phyloP scores from a whole-genome alignment of 2,888 invertebrate genomes.

The Lepidocyrtoides sp. region DNA sequence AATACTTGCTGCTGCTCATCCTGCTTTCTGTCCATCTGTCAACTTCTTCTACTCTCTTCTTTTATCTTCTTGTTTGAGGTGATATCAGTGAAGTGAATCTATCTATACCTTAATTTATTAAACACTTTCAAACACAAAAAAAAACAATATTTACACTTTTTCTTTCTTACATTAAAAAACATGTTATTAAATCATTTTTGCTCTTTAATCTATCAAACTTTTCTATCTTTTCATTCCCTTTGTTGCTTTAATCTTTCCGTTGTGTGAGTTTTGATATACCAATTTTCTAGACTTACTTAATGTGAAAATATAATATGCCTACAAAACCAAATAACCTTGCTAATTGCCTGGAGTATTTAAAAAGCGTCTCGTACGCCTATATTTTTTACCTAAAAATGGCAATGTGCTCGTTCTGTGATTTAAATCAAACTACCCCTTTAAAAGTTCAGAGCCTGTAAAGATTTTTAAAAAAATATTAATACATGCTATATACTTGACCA shows the following conservation, averaged over 20 bases:
- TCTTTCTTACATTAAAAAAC: conserved; percentile 22
- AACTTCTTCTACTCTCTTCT: conserved; percentile 67
- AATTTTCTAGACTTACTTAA: no score
- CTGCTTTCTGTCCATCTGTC: conserved; percentile 79
- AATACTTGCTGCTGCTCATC: conserved; percentile 37
- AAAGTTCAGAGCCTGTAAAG: no score
- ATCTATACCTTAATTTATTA: neutral
- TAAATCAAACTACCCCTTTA: no score
- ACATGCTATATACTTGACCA: no score
- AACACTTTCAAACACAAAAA: neutral
- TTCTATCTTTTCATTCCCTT: conserved; percentile 42
- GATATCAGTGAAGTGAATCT: conserved; percentile 81
- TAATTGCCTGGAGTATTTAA: no score
- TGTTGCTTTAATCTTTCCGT: neutral
- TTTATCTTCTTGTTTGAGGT: conserved; percentile 61
- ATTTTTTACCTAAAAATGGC: no score
- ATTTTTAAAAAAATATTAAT: no score
- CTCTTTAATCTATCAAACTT: conserved; percentile 58
- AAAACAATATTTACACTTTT: neutral
- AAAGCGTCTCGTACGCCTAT: no score
- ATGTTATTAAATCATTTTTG: conserved; percentile 43
- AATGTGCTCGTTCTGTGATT: no score
- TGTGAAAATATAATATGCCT: no score
- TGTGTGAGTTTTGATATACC: no score
- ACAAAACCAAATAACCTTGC: no score